phyloP scores from a whole-genome alignment of 2,797 vertebrate genomes.

The Cacajao melanocephalus region DNA sequence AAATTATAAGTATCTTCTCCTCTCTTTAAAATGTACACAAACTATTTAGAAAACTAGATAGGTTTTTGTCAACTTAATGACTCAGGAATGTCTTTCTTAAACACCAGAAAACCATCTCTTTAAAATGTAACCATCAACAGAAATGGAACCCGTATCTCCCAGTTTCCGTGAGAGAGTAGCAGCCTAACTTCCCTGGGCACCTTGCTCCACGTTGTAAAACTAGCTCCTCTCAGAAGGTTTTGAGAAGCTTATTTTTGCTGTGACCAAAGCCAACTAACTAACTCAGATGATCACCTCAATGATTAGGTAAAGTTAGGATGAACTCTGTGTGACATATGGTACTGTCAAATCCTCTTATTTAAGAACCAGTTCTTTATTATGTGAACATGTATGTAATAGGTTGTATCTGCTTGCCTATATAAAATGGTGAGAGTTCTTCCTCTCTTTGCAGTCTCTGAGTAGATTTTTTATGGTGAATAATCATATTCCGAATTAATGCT shows the following conservation, averaged over 20 bases:
- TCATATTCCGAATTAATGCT: not conserved
- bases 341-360: not conserved
- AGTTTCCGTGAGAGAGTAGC: not conserved
- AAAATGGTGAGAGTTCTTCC: not conserved
- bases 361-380: not conserved
- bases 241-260: not conserved
- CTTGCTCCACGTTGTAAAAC: not conserved
- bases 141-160: not conserved
- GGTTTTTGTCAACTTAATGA: not conserved
- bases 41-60: not conserved
- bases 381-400: not conserved
- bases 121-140: not conserved
- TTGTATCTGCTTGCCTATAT: not conserved
- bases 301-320: not conserved
- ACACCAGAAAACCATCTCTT: not conserved
- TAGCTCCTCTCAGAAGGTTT: not conserved
- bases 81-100: not conserved
- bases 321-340: not conserved
- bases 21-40: not conserved
- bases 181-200: not conserved
- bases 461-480: not conserved
- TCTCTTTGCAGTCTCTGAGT: not conserved
- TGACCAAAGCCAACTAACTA: not conserved
- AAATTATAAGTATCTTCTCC: not conserved
- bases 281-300: not conserved